Conservation (phyloP, 2,888 invertebrate species). For the Ichneumon xanthorius region DNA sequence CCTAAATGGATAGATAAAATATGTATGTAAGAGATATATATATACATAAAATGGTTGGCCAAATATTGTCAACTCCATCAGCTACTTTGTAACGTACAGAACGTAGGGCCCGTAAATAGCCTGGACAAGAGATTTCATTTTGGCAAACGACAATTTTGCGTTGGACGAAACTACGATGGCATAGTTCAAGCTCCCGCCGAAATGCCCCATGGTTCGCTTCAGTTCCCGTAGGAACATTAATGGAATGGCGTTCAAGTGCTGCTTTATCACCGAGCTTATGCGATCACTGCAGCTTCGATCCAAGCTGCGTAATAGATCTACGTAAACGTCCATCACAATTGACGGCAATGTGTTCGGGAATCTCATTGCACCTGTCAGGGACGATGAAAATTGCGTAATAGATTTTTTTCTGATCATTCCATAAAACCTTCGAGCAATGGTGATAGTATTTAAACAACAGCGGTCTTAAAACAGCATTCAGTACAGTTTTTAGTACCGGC, state of each 20-base stretch:
- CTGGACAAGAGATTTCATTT: too few relatives aligned
- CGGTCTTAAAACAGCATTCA: too few relatives aligned
- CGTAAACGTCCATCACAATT: slow-evolving; percentile 87
- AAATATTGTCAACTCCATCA: too few relatives aligned
- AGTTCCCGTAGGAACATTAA: slow-evolving; percentile 87
- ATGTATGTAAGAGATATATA: too few relatives aligned
- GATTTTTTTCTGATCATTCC: slow-evolving; percentile 87
- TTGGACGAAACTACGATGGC: too few relatives aligned
- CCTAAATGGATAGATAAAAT: too few relatives aligned
- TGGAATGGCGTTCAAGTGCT: slow-evolving; percentile 86
- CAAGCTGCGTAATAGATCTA: slow-evolving; percentile 87
- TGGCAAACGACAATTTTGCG: too few relatives aligned
- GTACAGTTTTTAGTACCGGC: too few relatives aligned
- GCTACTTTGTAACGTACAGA: too few relatives aligned
- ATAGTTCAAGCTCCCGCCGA: slow-evolving; percentile 81
- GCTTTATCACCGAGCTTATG: slow-evolving; percentile 88
- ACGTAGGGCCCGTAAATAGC: too few relatives aligned
- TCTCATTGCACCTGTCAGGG: slow-evolving; percentile 87
- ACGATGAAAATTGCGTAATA: not conserved
- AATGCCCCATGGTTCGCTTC: slow-evolving; percentile 88
- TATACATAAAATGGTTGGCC: too few relatives aligned
- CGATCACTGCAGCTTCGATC: slow-evolving; percentile 88
- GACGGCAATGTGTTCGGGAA: slow-evolving; percentile 86
- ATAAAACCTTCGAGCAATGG: slow-evolving; percentile 91
- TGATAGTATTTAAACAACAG: slow-evolving; percentile 93